Evolutionary conservation across 1,140 invertebrate species (phyloP), one percentile per base, ranked within the genome.

Genomic region (Phymastichus coffea): DNA sequence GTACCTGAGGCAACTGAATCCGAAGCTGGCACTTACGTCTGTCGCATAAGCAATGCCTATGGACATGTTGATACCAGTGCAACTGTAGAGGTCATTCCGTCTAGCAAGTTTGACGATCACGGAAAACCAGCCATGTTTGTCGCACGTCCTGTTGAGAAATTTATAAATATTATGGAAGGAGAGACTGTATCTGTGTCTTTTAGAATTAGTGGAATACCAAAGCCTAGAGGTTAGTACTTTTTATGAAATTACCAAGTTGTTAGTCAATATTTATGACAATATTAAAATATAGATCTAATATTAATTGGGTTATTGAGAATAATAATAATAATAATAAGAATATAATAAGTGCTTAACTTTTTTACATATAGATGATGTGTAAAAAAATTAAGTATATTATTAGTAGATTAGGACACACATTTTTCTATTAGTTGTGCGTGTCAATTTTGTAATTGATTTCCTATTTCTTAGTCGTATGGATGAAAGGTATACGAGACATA

Each of bases 11-110:
- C 86, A 0, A 84, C 89, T 38, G 87, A 93, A 53, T 88, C 89
- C 51, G 94, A 98, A 71, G 86, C 88, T 53, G 97, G 95, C 4
- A 86, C 92, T 28, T 96, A 96, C 71, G 91, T 89, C 0, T 95
- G 91, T 69, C 85, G 87, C 63, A 92, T 92, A 1, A 85, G 84
- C 63, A 95, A 93, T 73, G 82, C 79, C 26, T 86, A 88, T 63
- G 93, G 93, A 3, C 86, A 87, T 71, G 87, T 88, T 1, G 88
- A 92, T 65, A 88, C 86, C 44, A 83, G 83, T 63, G 86, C 85
- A 1, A 85, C 84, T 47, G 82, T 91, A 19, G 84, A 88, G 57
- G 85, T 90, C 1, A 81, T 90, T 3, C 77, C 84, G 20, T 79
- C 83, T 1, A 84, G 78, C 41, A 76, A 80, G 37, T 70, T 84